Base-by-base conservation (phyloP, 2,888 invertebrate species). In the Thecophora atra region DNA sequence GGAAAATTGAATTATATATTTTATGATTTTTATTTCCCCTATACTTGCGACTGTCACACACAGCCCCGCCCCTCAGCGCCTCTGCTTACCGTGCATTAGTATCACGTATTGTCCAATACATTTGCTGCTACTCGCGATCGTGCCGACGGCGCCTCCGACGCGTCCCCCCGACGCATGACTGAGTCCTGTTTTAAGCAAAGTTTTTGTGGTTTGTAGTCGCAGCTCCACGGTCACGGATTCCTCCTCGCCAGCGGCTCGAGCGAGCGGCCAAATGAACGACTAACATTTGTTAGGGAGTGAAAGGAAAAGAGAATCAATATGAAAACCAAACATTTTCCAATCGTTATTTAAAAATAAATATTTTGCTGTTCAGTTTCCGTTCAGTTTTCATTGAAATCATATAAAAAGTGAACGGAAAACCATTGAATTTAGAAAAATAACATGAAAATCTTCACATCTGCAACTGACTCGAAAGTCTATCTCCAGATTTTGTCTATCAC, bases 231-330 rank as follows among this genome's bases (percentile, higher is more conserved):
- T 87, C 67, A 92, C 86, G 56, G 88, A 86, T 82, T 92, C 92
- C 73, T 90, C 89, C 70, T 88, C 88, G 76, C 90, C 90, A 66
- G 92, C 88, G 3, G 90, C 88, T 72, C 91, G 87, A 7, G 90
- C 91, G 76, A 92, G 88, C 1, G 91, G 91, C 92, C 92, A 92
- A 79, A 91, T 91, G 83, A 91, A 91, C 65, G 87, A 87, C 90
- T 91, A 85, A 21, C 71, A 75, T n/a, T n/a, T n/a, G 58, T 56
- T 52, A 72, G 60, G 24, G 30, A 11, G 42, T 26, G 19, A 37
- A 44, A 52, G 52, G n/a, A 66, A 30, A 52, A 24, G 5, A 58
- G 17, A 47, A 15, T 47, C 47, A n/a, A n/a, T 37, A 11, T n/a
- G n/a, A n/a, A 37, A 2, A 37, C 7, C 37, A 37, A 0, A 37